These are phyloP conservation scores for Leptinotarsa peninsularis DNA, from an alignment of 2,888 invertebrate genomes.

Conservation along the genomic window DNA sequence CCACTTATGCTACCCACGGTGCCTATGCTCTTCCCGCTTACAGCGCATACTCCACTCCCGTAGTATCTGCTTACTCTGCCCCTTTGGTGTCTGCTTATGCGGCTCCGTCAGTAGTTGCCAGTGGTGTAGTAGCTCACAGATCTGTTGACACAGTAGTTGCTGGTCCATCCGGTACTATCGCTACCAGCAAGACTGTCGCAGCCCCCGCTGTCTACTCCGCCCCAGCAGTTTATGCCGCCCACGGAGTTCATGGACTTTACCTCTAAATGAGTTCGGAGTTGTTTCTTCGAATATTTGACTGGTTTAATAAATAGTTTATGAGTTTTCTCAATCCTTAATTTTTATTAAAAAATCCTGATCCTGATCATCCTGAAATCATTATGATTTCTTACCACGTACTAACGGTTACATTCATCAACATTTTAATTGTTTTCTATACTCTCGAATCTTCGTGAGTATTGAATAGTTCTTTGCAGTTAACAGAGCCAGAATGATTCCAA, in stretches of 20 bases:
- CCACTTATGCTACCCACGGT: not conserved
- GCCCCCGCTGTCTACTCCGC: slow-evolving; percentile 37
- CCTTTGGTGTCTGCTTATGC: slow-evolving; percentile 34
- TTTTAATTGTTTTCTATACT: too few species aligned
- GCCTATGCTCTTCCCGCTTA: slow-evolving; percentile 38
- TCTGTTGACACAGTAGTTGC: slow-evolving; percentile 49
- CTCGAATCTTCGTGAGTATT: too few species aligned
- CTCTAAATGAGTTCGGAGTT: not conserved
- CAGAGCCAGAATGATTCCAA: too few species aligned
- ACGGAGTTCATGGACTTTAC: slow-evolving; percentile 35
- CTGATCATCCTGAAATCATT: too few species aligned
- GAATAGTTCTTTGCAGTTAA: too few species aligned
- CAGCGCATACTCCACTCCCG: slow-evolving; percentile 31
- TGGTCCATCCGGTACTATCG: slow-evolving; percentile 55
- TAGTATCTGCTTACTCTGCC: slow-evolving; percentile 30
- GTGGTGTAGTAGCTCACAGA: slow-evolving; percentile 34
- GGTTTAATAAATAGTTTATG: too few species aligned
- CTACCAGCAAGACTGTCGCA: slow-evolving; percentile 45
- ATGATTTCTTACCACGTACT: too few species aligned
- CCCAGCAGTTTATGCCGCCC: slow-evolving; percentile 33
- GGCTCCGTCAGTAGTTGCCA: slow-evolving; percentile 34
- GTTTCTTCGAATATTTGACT: slow-evolving; percentile 37
- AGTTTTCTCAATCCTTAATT: too few species aligned
- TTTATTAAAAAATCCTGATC: too few species aligned
- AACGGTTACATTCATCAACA: too few species aligned